Base-by-base conservation (phyloP, 2,888 invertebrate species). In the Tetanocera ferruginea region DNA sequence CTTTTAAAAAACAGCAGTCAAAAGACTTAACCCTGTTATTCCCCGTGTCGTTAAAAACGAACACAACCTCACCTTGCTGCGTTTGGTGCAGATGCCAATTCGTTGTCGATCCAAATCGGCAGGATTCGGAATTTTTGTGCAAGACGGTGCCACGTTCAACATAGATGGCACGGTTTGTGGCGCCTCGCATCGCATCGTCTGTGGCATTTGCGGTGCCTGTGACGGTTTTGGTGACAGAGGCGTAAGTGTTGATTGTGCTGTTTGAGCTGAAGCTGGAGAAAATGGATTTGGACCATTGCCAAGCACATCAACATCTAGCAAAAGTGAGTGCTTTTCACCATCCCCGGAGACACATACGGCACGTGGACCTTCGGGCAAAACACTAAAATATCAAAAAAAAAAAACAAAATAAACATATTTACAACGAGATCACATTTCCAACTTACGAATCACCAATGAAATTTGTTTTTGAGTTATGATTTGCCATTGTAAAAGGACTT, bases 381-480 rank as follows among this genome's bases (percentile, higher is more conserved):
- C 49, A 2, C 80, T 79, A 1, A 2, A 57, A 43, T 0, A 31
- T 34, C 2, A 64, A 64, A 37, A n/a, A 43, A 37, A 1, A 49
- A 34, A 14, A 11, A 67, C 8, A 43, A 37, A 1, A 49, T 49
- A 14, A 11, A 67, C 8, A 4, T 3, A 4, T 8, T 37, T 14
- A 17, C n/a, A 69, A 62, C 19, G n/a, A 37, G 34, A 6, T 3
- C 51, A n/a, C 60, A 51, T 49, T 14, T 62, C 8, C 5, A 14
- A 75, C 79, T 80, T 72, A 82, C 82, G 74, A 66, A 25, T 80
- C 80, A 37, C 76, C 80, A 37, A 82, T 82, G 57, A 82, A 82
- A 70, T 81, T 82, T 5, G 78, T 80, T 37, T 78, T 80, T 1
- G 82, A 82, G 8, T 25, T 73, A 4, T 79, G 80, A 55, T 52